Base-by-base conservation (phyloP, 2,113 vertebrate species). In the Dryoscopus gambensis region DNA sequence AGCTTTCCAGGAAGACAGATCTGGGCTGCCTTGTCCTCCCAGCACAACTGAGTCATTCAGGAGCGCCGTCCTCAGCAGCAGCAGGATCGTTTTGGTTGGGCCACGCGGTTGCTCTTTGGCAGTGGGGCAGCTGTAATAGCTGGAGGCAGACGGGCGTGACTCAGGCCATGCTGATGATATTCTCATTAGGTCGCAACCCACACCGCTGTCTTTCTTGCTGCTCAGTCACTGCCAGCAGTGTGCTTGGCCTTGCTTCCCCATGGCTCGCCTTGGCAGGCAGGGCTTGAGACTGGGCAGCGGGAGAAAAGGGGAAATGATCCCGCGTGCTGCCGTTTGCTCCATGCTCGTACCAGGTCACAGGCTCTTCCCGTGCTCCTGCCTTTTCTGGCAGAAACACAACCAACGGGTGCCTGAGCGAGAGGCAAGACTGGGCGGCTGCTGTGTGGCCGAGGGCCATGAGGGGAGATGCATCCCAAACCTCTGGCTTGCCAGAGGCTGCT, bases 1-100 rank as follows among this genome's bases (percentile, higher is more conserved):
- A 78, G 76, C 86, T 94, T 94, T 95, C 84, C 84, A 80, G 78
- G 73, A 87, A 89, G 94, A 15, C 31, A 57, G 80, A 81, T 83
- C 71, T 68, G 68, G 40, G 83, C 78, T 95, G 78, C 88, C 62
- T 77, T 44, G 55, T 79, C 31, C 59, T 94, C 89, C 46, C 90
- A 59, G 75, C 89, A 94, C 81, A 82, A 91, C 56, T 46, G 82
- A 63, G 68, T 77, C 84, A 93, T 93, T 92, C 42, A 92, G 35
- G 39, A 88, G 74, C 17, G 5, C 83, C 4, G 0, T 53, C 60
- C 70, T 57, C 64, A 49, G 88, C 47, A 19, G 67, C 65, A 76
- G 63, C 59, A 10, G 2, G 25, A 46, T 67, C 33, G 3, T 56
- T 84, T 75, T 15, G 78, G 71, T 49, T 7, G 0, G 83, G 69